Percentiles rank a stretch among this genome's conserved stretches.
These are phyloP conservation scores for Platyrinchus mystaceus DNA, from an alignment of 2,797 vertebrate genomes.

Conservation along the genomic window DNA sequence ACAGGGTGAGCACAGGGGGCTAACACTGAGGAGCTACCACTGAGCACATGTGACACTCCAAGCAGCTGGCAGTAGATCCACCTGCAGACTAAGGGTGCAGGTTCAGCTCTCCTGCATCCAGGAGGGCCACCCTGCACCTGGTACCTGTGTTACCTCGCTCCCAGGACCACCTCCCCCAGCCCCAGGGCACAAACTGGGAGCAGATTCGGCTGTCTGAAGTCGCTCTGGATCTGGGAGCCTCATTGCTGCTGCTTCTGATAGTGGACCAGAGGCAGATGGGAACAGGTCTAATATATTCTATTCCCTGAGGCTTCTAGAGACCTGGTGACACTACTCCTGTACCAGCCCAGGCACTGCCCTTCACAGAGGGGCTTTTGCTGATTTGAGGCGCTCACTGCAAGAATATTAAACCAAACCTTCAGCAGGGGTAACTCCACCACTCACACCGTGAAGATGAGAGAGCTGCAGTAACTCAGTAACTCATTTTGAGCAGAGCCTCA, in stretches of 20 bases:
- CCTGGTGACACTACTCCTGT: not conserved
- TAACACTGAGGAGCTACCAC: not conserved
- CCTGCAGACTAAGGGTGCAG: accelerated
- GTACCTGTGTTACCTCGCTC: not conserved
- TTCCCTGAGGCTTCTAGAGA: not conserved
- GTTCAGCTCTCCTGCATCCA: not conserved
- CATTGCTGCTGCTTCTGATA: not conserved
- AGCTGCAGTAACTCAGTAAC: not conserved
- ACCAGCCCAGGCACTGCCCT: not conserved
- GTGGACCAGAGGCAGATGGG: not conserved
- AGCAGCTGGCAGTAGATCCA: not conserved
- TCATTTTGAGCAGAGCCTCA: not conserved
- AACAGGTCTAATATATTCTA: not conserved
- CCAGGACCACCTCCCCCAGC: not conserved
- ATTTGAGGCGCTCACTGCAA: not conserved
- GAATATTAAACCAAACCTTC: not conserved
- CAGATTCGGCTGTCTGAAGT: not conserved
- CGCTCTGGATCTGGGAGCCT: not conserved
- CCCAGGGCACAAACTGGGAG: accelerated
- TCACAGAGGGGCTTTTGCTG: not conserved
- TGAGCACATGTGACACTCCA: not conserved
- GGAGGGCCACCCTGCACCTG: not conserved
- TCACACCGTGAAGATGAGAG: accelerated
- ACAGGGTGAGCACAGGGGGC: not conserved
- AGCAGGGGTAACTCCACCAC: not conserved